Percentiles rank a stretch among this genome's conserved stretches.
phyloP scores from a whole-genome alignment of 1,140 invertebrate genomes.

The Helicoverpa zea region DNA sequence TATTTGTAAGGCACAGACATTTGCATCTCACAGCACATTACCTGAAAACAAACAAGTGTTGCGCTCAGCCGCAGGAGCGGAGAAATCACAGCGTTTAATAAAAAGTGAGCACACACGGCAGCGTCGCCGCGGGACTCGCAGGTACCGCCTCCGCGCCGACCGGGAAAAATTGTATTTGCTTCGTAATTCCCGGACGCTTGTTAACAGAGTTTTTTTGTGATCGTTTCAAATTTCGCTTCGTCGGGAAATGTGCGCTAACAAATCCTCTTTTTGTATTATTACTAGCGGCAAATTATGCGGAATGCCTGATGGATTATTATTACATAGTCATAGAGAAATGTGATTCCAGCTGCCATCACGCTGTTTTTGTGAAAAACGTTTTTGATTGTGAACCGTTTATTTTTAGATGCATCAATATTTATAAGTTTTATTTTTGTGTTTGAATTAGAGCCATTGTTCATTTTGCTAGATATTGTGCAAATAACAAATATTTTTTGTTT shows the following conservation, averaged over 20 bases:
- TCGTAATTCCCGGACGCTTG: slow-evolving; percentile 58
- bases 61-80: background rate
- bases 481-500: background rate
- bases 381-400: background rate
- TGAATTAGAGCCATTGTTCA: background rate
- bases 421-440: background rate
- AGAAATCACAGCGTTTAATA: slow-evolving; percentile 2
- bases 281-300: slow-evolving; percentile 27
- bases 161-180: slow-evolving; percentile 61
- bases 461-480: background rate
- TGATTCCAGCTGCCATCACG: background rate
- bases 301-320: slow-evolving; percentile 14
- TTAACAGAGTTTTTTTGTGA: slow-evolving; percentile 64
- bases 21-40: background rate
- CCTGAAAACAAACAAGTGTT: background rate
- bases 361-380: background rate
- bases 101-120: background rate
- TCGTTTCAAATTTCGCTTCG: slow-evolving; percentile 66
- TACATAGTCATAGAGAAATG: slow-evolving; percentile 14
- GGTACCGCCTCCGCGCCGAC: background rate
- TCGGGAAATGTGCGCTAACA: slow-evolving; percentile 63
- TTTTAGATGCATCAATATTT: background rate
- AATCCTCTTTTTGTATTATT: slow-evolving; percentile 62
- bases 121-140: background rate
- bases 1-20: background rate